Evolutionary conservation across 1,140 invertebrate species (phyloP), one percentile per base, ranked within the genome.

Genomic region (Drosophila tristis): DNA sequence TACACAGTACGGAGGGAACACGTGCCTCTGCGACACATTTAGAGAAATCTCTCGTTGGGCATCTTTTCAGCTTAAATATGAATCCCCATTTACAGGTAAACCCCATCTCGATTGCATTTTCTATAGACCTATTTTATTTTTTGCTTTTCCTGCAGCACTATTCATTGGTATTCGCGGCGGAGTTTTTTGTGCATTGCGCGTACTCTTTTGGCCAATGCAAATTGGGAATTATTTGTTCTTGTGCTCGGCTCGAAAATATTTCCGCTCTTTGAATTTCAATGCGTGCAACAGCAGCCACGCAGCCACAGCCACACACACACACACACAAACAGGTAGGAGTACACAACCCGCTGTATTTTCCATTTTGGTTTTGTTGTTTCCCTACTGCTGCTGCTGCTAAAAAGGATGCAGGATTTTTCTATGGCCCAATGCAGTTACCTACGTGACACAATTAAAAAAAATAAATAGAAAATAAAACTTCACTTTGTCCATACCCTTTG

Each of bases 201-300:
- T 59, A 55, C 61, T 59, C 67, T 76, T 76, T 75, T 67, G 31
- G 15, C 62, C 78, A 78, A 86, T 89, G 82, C 84, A 87, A 87
- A 87, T 87, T 89, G 78, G 82, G 82, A 71, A 82, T 87, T 87
- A 87, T 87, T 87, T 87, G 82, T 89, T 79, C 78, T 76, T 89
- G 78, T 79, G 82, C 84, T 75, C 73, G 72, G 64, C 62, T 76
- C 74, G 63, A 79, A 82, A 81, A 87, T 89, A 89, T 87, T 87
- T 79, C 79, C 79, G 82, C 82, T 82, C 43, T 62, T 78, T 89
- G 82, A 84, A 87, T 87, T 87, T 87, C 82, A 87, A 87, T 87
- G 84, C 66, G 63, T 65, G 56, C 47, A 58, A 48, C 64, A 65
- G 48, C 62, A 44, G 50, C 59, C 50, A 61, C 61, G 51, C 62